Base-by-base conservation (phyloP, 2,888 invertebrate genomes). In the Malachius bipustulatus region DNA sequence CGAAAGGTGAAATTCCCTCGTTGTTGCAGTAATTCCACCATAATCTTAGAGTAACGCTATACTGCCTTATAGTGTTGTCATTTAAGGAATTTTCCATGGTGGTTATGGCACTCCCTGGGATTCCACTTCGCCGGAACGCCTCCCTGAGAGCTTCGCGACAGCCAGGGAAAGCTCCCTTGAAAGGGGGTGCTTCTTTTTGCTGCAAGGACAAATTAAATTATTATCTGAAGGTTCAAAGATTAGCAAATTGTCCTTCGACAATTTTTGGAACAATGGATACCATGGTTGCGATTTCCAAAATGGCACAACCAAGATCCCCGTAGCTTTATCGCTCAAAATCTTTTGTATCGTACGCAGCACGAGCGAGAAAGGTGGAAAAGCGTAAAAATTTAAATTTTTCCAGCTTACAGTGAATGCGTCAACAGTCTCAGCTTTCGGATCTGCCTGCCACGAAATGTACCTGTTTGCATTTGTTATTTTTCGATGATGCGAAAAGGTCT, bases 321-420 rank as follows among this genome's bases (percentile, higher is more conserved):
- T 14, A 16, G 34, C 34, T 34, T 15, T 28, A 4, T 36, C 36
- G 10, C 14, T 14, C 24, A 26, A 26, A 14, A 36, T 36, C n/a
- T 36, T 36, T 26, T 36, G 24, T 24, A 36, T 15, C 4, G 13
- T 15, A 32, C 24, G 39, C 9, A 16, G 34, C 37, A 28, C 26
- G 31, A 16, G 12, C 35, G 16, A 33, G 4, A 34, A 26, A 11
- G 40, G 41, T 13, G 42, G 46, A 36, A 45, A 47, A 24, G 43
- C 41, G 32, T 47, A 47, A 27, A 42, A 39, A 24, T n/a, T 28
- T 24, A 14, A n/a, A 19, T 32, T 16, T 9, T 12, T 15, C 42
- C 46, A 47, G 4, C 28, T 28, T 14, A 45, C 24, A 9, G 45
- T 47, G 30, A 47, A 47, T 14, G 41, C 45, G 16, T 47, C 45